Conservation (phyloP, 2,888 invertebrate genomes). For the Pachymerium ferrugineum region DNA sequence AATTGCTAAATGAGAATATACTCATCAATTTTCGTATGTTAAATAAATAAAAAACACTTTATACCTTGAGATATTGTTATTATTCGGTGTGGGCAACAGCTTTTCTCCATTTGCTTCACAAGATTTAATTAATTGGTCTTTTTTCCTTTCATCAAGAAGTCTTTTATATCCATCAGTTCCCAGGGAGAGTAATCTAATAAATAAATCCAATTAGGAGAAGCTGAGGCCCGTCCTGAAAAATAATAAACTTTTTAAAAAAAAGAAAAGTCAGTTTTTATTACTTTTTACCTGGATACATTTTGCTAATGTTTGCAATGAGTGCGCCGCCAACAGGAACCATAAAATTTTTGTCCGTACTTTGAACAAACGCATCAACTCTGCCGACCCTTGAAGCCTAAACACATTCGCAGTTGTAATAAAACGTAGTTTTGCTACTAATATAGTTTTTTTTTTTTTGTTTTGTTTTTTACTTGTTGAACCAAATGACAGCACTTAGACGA, state of each 20-base stretch:
- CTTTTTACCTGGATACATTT: no score
- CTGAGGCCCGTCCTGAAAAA: constrained; percentile 61
- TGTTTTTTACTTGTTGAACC: no score
- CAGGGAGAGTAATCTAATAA: constrained; percentile 67
- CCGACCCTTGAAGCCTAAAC: constrained; percentile 55
- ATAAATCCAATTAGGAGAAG: constrained; percentile 65
- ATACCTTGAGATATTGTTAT: constrained; percentile 70
- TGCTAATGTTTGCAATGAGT: no score
- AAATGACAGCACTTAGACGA: no score
- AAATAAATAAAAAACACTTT: no score
- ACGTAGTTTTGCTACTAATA: no score
- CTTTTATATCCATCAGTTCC: constrained; percentile 61
- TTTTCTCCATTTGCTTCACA: constrained; percentile 57
- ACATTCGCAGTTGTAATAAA: constrained; percentile 42
- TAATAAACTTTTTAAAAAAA: constrained; percentile 1
- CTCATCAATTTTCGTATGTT: not conserved
- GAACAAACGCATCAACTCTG: constrained; percentile 70
- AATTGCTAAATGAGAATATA: constrained; percentile 42
- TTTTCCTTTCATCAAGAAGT: constrained; percentile 57
- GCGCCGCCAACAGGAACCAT: constrained; percentile 79
- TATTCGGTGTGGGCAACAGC: constrained; percentile 58
- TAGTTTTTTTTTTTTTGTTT: not conserved
- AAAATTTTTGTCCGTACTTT: constrained; percentile 78
- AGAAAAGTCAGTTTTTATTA: constrained; percentile 36
- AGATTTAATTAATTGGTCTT: constrained; percentile 54